These are phyloP conservation scores for Agrochola circellaris DNA, from an alignment of 2,888 invertebrate species.

Conservation along the genomic window DNA sequence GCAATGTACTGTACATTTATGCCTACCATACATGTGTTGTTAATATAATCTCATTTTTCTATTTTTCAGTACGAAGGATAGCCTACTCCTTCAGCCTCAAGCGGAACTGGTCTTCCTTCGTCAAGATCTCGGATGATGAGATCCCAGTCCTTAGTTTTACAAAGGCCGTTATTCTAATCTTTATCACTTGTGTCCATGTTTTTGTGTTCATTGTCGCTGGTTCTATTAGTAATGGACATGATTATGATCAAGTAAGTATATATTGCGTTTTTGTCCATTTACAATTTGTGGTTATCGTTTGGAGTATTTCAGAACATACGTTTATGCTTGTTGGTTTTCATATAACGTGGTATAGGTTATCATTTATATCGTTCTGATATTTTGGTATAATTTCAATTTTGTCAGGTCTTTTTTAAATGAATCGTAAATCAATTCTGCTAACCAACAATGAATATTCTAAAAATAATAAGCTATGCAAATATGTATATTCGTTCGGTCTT, in stretches of 20 bases:
- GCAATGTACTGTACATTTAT: no score
- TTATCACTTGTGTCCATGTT: conserved; percentile 62
- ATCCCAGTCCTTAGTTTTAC: conserved; percentile 68
- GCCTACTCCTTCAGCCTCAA: conserved; percentile 67
- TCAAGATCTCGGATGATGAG: conserved; percentile 62
- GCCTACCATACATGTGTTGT: no score
- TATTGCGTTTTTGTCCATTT: not conserved
- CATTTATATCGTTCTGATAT: no score
- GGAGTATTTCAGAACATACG: not conserved
- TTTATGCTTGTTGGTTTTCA: no score
- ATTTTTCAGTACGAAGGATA: conserved; percentile 54
- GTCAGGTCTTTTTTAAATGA: no score
- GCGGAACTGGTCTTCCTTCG: conserved; percentile 66
- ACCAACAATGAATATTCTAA: not conserved
- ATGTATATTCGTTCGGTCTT: not conserved
- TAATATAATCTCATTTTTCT: conserved; percentile 10
- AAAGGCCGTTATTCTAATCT: conserved; percentile 44
- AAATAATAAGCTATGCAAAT: no score
- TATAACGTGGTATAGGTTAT: no score
- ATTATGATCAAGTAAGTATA: conserved; percentile 66
- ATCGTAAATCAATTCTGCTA: no score
- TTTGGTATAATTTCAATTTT: no score
- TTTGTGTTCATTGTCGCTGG: conserved; percentile 42
- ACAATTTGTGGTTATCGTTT: not conserved
- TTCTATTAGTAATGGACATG: conserved; percentile 62